These are phyloP conservation scores for Aproaerema taeniolella DNA, from an alignment of 2,888 invertebrate genomes.

Conservation along the genomic window DNA sequence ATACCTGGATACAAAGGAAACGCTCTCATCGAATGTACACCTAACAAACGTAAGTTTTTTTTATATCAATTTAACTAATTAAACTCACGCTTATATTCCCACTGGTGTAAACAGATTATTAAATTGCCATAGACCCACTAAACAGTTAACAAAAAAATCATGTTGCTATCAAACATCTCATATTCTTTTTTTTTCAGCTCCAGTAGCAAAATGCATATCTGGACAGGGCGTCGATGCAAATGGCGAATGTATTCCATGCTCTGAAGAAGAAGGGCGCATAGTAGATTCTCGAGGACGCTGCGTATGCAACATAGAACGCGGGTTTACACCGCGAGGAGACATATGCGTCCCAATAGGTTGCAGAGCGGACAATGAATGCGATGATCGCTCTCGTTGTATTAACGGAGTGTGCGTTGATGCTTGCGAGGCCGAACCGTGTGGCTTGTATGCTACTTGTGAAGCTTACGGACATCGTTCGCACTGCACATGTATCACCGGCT, in stretches of 20 bases:
- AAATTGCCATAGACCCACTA: neutral
- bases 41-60: constrained; percentile 81
- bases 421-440: constrained; percentile 86
- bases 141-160: too few species aligned
- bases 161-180: too few species aligned
- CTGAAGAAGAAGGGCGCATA: constrained; percentile 82
- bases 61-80: neutral
- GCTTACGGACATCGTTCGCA: constrained; percentile 85
- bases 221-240: constrained; percentile 86
- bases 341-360: constrained; percentile 88
- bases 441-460: constrained; percentile 86
- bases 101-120: neutral
- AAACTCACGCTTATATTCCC: too few species aligned
- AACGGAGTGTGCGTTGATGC: constrained; percentile 87
- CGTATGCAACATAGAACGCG: constrained; percentile 87
- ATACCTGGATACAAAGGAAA: constrained; percentile 91
- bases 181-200: constrained; percentile 28
- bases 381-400: constrained; percentile 86
- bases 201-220: constrained; percentile 84
- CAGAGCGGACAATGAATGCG: constrained; percentile 84
- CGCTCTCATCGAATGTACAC: constrained; percentile 86
- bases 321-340: constrained; percentile 86
- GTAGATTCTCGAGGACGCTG: constrained; percentile 88
- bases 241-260: constrained; percentile 88
- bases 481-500: constrained; percentile 87